Conservation (phyloP, 2,113 vertebrate species). For the Antigone vipio region DNA sequence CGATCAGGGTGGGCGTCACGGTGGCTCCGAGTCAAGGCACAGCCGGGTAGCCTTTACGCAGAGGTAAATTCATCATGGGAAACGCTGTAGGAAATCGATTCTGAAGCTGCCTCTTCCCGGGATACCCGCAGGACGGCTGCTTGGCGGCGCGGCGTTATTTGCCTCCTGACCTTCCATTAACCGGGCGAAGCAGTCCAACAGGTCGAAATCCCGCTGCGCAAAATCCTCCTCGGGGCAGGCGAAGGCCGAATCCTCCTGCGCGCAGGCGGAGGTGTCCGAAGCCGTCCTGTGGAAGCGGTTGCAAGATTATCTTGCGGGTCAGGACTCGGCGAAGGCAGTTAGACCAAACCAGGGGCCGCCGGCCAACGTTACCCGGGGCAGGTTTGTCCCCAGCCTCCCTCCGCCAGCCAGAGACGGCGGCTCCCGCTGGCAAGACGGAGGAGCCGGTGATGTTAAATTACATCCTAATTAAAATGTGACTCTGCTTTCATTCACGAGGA, state of each 20-base stretch:
- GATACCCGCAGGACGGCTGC: background rate
- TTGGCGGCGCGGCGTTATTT: background rate
- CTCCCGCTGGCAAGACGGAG: background rate
- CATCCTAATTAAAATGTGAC: background rate
- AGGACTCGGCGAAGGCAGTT: background rate
- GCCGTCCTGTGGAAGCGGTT: background rate
- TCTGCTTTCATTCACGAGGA: background rate
- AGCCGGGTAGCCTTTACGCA: background rate
- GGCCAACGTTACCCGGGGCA: background rate
- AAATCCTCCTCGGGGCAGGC: background rate
- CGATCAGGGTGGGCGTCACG: background rate
- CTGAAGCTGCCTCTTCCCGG: background rate
- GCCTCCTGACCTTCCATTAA: background rate
- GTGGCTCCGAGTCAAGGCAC: background rate
- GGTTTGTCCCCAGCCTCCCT: background rate
- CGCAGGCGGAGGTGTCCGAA: background rate
- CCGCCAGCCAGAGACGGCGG: background rate
- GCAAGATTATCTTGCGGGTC: background rate
- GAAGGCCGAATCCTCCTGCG: background rate
- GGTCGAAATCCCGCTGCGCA: background rate
- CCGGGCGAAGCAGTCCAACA: rapidly evolving
- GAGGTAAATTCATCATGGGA: background rate
- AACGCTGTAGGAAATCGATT: background rate
- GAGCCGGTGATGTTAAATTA: background rate
- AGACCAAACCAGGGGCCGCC: background rate